phyloP scores from a whole-genome alignment of 1,140 invertebrate genomes.

The Neodiprion pinetum region DNA sequence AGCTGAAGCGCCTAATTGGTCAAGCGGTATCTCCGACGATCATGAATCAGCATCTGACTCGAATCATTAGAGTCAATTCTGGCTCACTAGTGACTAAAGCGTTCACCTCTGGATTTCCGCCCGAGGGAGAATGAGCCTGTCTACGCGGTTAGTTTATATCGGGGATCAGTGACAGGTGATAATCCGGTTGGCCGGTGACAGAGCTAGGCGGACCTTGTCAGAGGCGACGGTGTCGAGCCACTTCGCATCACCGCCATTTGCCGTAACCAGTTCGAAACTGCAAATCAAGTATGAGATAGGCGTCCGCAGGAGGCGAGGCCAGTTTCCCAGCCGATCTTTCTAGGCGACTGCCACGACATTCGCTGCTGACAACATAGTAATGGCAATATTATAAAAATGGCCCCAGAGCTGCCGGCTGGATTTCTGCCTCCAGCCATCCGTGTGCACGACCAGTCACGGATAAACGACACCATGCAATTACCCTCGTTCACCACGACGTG shows the following conservation, averaged over 20 bases:
- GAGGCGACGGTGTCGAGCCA: not conserved
- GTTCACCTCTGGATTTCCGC: no score
- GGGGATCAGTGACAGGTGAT: not conserved
- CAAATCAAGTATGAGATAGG: constrained; percentile 5
- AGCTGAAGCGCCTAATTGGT: no score
- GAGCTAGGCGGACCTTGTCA: not conserved
- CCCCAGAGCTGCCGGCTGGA: not conserved
- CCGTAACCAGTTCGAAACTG: not conserved
- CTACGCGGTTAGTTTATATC: not conserved
- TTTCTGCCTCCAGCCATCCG: not conserved
- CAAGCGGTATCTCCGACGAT: no score
- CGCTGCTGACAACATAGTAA: not conserved
- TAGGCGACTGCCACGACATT: not conserved
- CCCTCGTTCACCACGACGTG: not conserved
- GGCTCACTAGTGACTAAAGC: no score
- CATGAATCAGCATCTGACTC: no score
- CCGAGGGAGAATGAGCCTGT: no score
- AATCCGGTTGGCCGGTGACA: not conserved
- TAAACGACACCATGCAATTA: not conserved
- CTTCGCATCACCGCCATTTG: not conserved
- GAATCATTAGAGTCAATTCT: no score
- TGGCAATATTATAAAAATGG: constrained; percentile 1
- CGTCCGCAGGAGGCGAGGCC: not conserved
- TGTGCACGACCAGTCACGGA: no score
- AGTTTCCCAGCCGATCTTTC: not conserved